These are phyloP conservation scores for Ptychadena robeensis DNA, from an alignment of 2,797 vertebrate species.

Conservation along the genomic window DNA sequence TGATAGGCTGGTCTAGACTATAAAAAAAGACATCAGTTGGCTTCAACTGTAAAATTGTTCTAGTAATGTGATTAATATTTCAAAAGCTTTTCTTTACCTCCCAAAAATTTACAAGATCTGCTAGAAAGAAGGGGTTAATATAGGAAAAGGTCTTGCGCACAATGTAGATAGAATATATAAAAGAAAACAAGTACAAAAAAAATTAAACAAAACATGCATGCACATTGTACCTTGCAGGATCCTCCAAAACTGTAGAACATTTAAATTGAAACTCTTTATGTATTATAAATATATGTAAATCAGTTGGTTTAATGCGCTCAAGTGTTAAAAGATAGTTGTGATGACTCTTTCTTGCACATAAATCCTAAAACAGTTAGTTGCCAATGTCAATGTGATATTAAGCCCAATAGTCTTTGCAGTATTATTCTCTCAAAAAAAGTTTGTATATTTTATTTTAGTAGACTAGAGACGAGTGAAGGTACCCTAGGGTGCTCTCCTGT, in stretches of 20 bases:
- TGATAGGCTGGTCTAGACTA: neutral
- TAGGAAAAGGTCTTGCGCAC: neutral
- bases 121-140: neutral
- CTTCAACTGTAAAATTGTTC: too few relatives aligned
- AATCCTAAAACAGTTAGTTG: too few relatives aligned
- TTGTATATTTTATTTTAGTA: too few relatives aligned
- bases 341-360: too few relatives aligned
- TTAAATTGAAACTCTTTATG: neutral
- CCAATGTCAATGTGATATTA: too few relatives aligned
- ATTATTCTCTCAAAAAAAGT: too few relatives aligned
- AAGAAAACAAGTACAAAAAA: neutral
- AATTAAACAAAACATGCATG: slow-evolving; percentile 15
- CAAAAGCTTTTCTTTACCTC: neutral
- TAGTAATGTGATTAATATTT: neutral
- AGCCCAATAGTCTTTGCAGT: too few relatives aligned
- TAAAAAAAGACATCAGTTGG: neutral
- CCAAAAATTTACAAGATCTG: neutral
- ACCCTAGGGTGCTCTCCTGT: too few relatives aligned
- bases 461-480: too few relatives aligned
- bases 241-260: slow-evolving; percentile 3
- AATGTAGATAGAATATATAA: neutral
- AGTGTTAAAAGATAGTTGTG: too few relatives aligned
- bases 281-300: too few relatives aligned
- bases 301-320: too few relatives aligned
- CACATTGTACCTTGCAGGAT: slow-evolving; percentile 44